Base-by-base conservation (phyloP, 2,888 invertebrate genomes). In the Colostygia pectinataria region DNA sequence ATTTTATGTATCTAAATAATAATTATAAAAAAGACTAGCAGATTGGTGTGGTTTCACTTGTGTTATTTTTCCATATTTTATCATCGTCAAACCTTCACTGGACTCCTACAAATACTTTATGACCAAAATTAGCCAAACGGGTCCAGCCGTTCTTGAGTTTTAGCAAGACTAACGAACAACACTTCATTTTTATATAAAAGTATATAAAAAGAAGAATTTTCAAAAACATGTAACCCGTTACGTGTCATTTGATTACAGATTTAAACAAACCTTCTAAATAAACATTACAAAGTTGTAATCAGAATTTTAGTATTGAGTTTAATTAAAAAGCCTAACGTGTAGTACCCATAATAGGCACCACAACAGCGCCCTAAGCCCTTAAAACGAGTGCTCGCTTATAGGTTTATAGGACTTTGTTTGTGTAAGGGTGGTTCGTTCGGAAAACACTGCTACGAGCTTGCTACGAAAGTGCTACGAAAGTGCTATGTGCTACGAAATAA, bases 301-400 rank as follows among this genome's bases (percentile, higher is more conserved):
- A 13, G 25, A 20, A 20, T 31, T 45, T 77, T 70, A 68, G 66
- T 37, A 34, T 20, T 28, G 66, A 63, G 71, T 77, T 80, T 83
- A 83, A 87, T 87, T 86, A 83, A 84, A 85, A 83, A 81, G 81
- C 79, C 74, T 75, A 77, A 70, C 76, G 69, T 64, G 59, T 66
- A 76, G 76, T 66, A 67, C 71, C 63, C 61, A 74, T 84, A 83
- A 84, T 78, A 78, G 77, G 79, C 77, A 83, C 77, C 78, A 84
- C 74, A 80, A 80, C 81, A 77, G 66, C 69, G 38, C 65, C 61
- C 65, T 58, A 47, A 55, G 66, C 69, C 66, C 77, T 79, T 66
- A 68, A 75, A 67, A 68, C 64, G 55, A 77, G 70, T 57, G 57
- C 50, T 49, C 55, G 61, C 53, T 55, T 58, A 51, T 47, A 50